Base-by-base conservation (phyloP, 2,797 vertebrate genomes). In the Molossus alvarezi region DNA sequence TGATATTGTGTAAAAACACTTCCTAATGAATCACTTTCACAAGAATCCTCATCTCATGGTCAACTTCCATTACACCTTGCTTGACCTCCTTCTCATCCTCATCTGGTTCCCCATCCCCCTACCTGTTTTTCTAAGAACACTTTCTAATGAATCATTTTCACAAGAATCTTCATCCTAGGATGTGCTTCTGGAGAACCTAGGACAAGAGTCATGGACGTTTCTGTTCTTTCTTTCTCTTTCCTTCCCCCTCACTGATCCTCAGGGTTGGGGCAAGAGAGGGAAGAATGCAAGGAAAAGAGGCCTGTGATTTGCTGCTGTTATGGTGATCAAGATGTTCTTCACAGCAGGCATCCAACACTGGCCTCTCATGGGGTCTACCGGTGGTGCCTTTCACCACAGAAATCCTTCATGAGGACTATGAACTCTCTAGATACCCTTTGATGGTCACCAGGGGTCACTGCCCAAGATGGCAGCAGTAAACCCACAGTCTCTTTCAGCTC, bases 331-430 rank as follows among this genome's bases (percentile, higher is more conserved):
- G 18, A 29, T 2, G 25, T 5, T 9, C 37, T 60, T 60, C 48
- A 14, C n/a, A n/a, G 72, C 55, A 81, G 57, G 55, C 45, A 12
- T 21, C 25, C 21, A 15, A 27, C 79, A 8, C 15, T 29, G 64
- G 65, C 29, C 53, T 82, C 76, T 33, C 3, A 0, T 1, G 17
- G 18, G n/a, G 23, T 20, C 57, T 27, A 2, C 0, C 1, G 48
- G 45, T 5, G n/a, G 76, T 6, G 41, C 37, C 21, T 79, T 11
- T 64, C 25, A 18, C 57, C 69, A 3, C 21, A 7, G 6, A 27
- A 12, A 18, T 29, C 51, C 12, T 3, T 41, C 20, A 2, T 0
- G 0, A 73, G 76, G 29, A 37, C 20, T 7, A 9, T 0, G 0
- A 8, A 20, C 58, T 60, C 58, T 11, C 21, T 37, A 48, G 6